phyloP scores from a whole-genome alignment of 1,140 invertebrate species.

The Hylyphantes graminicola region DNA sequence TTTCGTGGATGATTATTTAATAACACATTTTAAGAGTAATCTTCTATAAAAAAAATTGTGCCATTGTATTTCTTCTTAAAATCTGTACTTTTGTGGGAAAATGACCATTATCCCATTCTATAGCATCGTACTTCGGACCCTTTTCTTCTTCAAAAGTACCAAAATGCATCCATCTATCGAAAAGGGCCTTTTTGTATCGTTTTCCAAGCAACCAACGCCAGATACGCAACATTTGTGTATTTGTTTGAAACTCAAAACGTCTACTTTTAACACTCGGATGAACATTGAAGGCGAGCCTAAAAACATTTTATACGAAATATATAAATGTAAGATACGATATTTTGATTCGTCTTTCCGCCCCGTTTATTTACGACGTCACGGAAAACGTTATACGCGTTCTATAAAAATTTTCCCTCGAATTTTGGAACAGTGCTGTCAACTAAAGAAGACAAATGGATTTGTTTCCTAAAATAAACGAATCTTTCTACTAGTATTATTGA shows the following conservation, averaged over 20 bases:
- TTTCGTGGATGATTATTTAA: no score
- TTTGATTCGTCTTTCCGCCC: conserved; percentile 2
- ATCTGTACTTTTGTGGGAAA: no score
- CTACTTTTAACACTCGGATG: conserved; percentile 35
- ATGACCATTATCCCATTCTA: no score
- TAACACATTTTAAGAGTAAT: no score
- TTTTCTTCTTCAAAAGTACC: no score
- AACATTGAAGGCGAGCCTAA: conserved; percentile 13
- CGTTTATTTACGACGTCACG: neutral
- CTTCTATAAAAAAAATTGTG: no score
- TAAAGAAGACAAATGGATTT: neutral
- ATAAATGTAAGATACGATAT: conserved; percentile 8
- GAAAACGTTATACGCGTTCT: neutral
- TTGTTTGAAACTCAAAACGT: conserved; percentile 20
- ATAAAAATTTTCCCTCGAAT: conserved; percentile 1
- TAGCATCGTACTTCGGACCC: no score
- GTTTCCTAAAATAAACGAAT: no score
- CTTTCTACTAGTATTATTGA: no score
- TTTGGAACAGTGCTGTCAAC: neutral
- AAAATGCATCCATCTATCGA: no score
- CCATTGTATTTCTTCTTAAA: no score
- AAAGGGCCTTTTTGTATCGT: no score
- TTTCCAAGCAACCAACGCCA: neutral
- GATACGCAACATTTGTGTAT: conserved; percentile 23
- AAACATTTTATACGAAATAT: conserved; percentile 46